These are phyloP conservation scores for Macrobrachium nipponense DNA, from an alignment of 1,140 invertebrate genomes.

Conservation along the genomic window DNA sequence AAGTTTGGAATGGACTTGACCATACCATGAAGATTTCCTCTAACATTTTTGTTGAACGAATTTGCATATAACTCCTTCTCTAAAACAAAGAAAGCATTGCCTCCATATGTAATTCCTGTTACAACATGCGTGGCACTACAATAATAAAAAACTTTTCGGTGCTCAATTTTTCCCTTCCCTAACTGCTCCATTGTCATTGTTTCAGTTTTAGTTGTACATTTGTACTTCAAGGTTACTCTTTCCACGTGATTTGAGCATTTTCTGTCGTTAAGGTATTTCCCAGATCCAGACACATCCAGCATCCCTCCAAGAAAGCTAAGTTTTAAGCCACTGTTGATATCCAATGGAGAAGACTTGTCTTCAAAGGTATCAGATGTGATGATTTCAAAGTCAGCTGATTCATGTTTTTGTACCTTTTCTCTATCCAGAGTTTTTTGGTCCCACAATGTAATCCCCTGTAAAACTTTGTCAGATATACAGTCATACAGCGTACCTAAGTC, in stretches of 20 bases:
- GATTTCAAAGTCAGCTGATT: neutral
- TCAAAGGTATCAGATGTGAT: conserved; percentile 19
- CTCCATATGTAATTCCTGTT: conserved; percentile 35
- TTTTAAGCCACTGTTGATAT: neutral
- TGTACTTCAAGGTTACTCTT: conserved; percentile 38
- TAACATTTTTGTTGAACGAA: neutral
- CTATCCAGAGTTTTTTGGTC: conserved; percentile 3
- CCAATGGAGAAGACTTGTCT: conserved; percentile 34
- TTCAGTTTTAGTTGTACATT: conserved; percentile 31
- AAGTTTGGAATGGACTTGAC: conserved; percentile 16
- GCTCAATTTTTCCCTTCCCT: conserved; percentile 1
- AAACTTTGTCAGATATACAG: conserved; percentile 1
- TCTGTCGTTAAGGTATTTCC: conserved; percentile 25
- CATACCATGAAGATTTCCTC: conserved; percentile 13
- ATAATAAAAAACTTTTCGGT: conserved; percentile 19
- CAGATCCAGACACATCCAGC: conserved; percentile 14
- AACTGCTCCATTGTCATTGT: conserved; percentile 28
- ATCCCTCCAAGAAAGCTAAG: conserved; percentile 30
- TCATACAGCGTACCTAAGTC: conserved; percentile 28
- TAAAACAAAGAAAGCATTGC: conserved; percentile 37
- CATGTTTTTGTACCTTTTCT: neutral
- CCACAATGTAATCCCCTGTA: conserved; percentile 26
- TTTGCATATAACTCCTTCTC: neutral
- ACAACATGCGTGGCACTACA: conserved; percentile 33
- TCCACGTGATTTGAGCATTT: conserved; percentile 23